Base-by-base conservation (phyloP, 2,797 vertebrate species). In the Morelia viridis region DNA sequence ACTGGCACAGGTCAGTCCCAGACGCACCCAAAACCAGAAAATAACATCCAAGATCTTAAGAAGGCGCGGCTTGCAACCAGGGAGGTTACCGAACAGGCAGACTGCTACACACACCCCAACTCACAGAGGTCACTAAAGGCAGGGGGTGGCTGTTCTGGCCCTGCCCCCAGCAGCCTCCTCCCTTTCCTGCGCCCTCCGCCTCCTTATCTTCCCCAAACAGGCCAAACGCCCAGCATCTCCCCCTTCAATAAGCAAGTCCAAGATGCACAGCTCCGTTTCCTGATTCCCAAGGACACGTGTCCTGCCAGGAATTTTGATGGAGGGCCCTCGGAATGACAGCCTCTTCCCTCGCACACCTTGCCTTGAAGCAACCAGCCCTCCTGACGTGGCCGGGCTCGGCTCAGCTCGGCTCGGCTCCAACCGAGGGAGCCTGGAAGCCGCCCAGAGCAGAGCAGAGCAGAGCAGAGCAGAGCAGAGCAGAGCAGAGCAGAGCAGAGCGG, bases 181-280 rank as follows among this genome's bases (percentile, higher is more conserved):
- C 35, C 35, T 22, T 56, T 64, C 80, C 88, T 46, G 87, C 87
- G 15, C 50, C 41, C 4, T 57, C 90, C 87, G 64, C 86, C 83
- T 91, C 46, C 83, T 80, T 87, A 86, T 87, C 90, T 80, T 31
- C 83, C 68, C 24, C 71, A 13, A 85, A 56, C 76, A 89, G 35
- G 76, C 56, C 80, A 57, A 35, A 62, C 90, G n/a, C 80, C 11
- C 90, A 15, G n/a, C 87, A 80, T 46, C 87, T 24, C 87, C n/a
- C 62, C 4, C 11, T 86, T 87, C 28, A 76, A 80, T 86, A 89
- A 89, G 89, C 80, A 93, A 56, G 22, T 6, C 11, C 24, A 1
- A 60, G 53, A 31, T 50, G 80, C 41, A 3, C 46, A 65, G 41
- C 60, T 65, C 76, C 56, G 24, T 71, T 89, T 85, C 87, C 62